phyloP scores from a whole-genome alignment of 2,113 vertebrate species.

The Dipodomys ordii region DNA sequence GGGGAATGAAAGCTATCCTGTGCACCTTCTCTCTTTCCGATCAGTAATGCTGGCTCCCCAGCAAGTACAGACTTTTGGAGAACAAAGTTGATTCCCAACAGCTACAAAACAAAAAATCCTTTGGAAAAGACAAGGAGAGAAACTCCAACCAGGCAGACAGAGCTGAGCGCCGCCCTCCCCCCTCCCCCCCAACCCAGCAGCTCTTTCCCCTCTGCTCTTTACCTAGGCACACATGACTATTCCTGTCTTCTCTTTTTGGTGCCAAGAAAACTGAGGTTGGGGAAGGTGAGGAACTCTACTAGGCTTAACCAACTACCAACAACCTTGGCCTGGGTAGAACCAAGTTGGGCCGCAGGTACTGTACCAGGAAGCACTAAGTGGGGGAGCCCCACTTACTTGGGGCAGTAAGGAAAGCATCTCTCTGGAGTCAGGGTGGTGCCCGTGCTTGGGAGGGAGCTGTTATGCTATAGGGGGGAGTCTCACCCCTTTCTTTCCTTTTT shows the following conservation, averaged over 20 bases:
- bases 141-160: neutral
- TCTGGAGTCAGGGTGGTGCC: neutral
- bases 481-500: no score
- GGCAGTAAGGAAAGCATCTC: neutral
- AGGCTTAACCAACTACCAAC: neutral
- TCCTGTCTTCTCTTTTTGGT: neutral
- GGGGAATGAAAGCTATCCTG: neutral
- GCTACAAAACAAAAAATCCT: neutral
- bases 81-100: neutral
- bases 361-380: neutral
- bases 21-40: neutral
- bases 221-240: no score
- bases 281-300: neutral
- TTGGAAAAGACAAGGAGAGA: neutral
- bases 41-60: neutral
- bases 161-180: no score
- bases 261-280: neutral
- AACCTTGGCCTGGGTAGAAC: neutral
- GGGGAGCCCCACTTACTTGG: neutral
- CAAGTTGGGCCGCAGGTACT: neutral
- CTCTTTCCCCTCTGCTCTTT: no score
- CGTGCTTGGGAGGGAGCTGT: neutral
- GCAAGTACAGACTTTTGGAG: rapidly evolving
- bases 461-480: no score
- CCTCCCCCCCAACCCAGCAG: no score